phyloP scores from a whole-genome alignment of 2,888 invertebrate genomes.

The Pecten maximus region DNA sequence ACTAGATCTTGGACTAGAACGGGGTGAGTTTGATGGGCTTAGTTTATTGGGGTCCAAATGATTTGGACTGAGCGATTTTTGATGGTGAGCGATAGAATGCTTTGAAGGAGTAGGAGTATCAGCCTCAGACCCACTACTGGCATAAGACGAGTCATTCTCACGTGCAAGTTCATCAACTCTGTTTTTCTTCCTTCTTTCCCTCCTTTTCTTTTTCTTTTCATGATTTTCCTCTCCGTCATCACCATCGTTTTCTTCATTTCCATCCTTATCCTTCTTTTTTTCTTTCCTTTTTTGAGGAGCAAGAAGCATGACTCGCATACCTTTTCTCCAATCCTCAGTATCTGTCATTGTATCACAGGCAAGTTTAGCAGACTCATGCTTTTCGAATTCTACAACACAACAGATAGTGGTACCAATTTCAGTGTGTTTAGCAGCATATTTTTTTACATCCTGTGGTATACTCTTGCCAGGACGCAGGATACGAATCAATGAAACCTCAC shows the following conservation, averaged over 20 bases:
- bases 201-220: slow-evolving; percentile 73
- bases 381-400: slow-evolving; percentile 96
- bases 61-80: slow-evolving; percentile 62
- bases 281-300: slow-evolving; percentile 73
- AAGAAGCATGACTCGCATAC: slow-evolving; percentile 81
- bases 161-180: slow-evolving; percentile 72
- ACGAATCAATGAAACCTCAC: slow-evolving; percentile 94
- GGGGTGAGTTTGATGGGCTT: slow-evolving; percentile 74
- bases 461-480: slow-evolving; percentile 94
- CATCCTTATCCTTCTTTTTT: slow-evolving; percentile 62
- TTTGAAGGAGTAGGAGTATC: slow-evolving; percentile 72
- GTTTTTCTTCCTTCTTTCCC: slow-evolving; percentile 72
- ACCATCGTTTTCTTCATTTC: slow-evolving; percentile 63
- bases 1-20: slow-evolving; percentile 73
- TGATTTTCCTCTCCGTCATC: slow-evolving; percentile 69
- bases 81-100: slow-evolving; percentile 57
- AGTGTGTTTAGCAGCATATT: slow-evolving; percentile 94
- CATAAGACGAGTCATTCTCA: slow-evolving; percentile 72
- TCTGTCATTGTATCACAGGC: slow-evolving; percentile 86
- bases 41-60: slow-evolving; percentile 65
- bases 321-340: slow-evolving; percentile 80
- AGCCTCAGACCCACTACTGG: slow-evolving; percentile 80
- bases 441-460: slow-evolving; percentile 94
- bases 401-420: slow-evolving; percentile 91
- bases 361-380: slow-evolving; percentile 92